Base-by-base conservation (phyloP, 1,140 invertebrate species). In the Luehdorfia chinensis region DNA sequence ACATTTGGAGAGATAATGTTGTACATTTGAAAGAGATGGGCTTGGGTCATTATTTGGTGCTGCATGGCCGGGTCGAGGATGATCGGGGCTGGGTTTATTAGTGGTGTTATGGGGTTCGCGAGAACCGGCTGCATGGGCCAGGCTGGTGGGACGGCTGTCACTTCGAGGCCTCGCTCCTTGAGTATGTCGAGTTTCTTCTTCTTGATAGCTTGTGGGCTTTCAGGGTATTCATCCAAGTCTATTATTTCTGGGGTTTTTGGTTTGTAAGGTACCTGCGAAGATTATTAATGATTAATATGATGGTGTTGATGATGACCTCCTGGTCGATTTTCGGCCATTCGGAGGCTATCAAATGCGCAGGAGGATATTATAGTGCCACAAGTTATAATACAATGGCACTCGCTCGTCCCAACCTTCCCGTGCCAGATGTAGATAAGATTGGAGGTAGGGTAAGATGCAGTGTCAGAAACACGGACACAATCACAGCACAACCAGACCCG, bases 171-270 rank as follows among this genome's bases (percentile, higher is more conserved):
- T 2, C 92, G 90, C 45, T 93, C 90, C 37, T 92, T 91, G 12
- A 94, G 79, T 14, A 93, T 93, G 41, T 94, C 93, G 4, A 94
- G 75, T 61, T 93, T 93, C 36, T 91, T 89, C 61, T 92, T 92
- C 60, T 93, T 93, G 4, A 91, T 87, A 0, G 67, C 58, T 32
- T 84, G 71, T 0, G 83, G 84, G 31, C 84, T 87, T 25, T 87
- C 84, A 0, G 83, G 83, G 54, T 87, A 87, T 23, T 85, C 74
- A 55, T 91, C 90, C 1, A 91, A 71, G 49, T 92, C 90, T 15
- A 92, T 91, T n/a, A 91, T 89, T 62, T 93, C 91, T 1, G 91
- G 90, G 1, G 88, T 89, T 54, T 89, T 89, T 0, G 89, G 87
- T 59, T 84, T 87, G 67, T 84, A 89, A 2, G 88, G 86, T 7